Percentiles rank a stretch among this genome's conserved stretches.
Conservation (phyloP, 2,888 invertebrate species). For the Sympetrum striolatum region DNA sequence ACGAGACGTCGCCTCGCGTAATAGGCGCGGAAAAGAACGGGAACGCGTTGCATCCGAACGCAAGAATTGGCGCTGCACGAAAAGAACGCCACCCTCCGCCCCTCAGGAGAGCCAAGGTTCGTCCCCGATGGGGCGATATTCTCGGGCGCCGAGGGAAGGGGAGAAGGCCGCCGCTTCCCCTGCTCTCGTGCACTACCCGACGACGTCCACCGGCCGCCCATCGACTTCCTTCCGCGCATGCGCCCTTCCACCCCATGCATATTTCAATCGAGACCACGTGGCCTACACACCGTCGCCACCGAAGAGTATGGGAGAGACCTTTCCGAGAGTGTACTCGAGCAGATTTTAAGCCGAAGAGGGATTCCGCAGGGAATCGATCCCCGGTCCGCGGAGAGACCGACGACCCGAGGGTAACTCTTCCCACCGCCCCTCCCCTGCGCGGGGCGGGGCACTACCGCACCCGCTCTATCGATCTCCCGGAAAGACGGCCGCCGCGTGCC, state of each 20-base stretch:
- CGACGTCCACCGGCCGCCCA: constrained; percentile 19
- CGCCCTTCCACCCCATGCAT: background rate
- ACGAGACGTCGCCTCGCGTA: too few relatives aligned
- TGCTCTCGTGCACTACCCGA: background rate
- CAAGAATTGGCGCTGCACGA: too few relatives aligned
- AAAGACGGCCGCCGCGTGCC: background rate
- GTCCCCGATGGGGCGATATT: background rate
- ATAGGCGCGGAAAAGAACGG: background rate
- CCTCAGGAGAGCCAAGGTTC: background rate
- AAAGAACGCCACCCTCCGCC: background rate
- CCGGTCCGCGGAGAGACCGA: background rate
- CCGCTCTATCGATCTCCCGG: constrained; percentile 35
- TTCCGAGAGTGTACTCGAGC: background rate
- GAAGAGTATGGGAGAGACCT: background rate
- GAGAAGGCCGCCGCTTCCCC: background rate
- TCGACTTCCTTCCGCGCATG: constrained; percentile 8
- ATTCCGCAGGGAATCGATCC: constrained; percentile 15
- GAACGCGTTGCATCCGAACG: background rate
- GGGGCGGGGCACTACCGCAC: constrained; percentile 7
- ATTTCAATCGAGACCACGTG: constrained; percentile 23
- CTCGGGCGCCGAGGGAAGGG: background rate
- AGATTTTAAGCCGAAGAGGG: background rate
- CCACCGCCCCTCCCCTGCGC: background rate
- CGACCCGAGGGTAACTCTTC: constrained; percentile 8
- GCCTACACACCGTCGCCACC: background rate